phyloP scores from a whole-genome alignment of 2,888 invertebrate genomes.

The Allolobophora icterica region DNA sequence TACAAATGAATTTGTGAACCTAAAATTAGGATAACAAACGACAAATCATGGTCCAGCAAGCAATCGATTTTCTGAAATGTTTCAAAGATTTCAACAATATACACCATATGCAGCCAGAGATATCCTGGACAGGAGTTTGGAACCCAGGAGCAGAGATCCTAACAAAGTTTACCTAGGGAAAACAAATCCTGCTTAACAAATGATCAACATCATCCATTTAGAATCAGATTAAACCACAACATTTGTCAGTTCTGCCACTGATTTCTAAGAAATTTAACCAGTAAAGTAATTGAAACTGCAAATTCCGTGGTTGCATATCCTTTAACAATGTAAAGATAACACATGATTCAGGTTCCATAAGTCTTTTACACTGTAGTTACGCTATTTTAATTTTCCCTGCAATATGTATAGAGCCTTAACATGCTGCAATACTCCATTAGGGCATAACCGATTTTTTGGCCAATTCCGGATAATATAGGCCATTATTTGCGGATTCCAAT shows the following conservation, averaged over 20 bases:
- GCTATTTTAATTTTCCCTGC: no score
- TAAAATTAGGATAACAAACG: background rate
- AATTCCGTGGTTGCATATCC: background rate
- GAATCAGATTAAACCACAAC: background rate
- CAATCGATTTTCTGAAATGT: background rate
- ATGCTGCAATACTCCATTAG: no score
- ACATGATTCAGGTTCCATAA: no score
- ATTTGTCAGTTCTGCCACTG: background rate
- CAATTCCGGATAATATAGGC: no score
- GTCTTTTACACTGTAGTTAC: no score
- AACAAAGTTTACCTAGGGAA: background rate
- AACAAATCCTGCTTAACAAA: background rate
- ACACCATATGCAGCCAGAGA: background rate
- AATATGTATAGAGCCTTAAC: no score
- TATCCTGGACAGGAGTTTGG: no score
- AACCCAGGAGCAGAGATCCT: background rate
- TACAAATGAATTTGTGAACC: background rate
- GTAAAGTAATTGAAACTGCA: background rate
- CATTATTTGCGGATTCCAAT: no score
- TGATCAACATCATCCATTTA: conserved; percentile 1
- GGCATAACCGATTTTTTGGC: no score
- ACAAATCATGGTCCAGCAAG: background rate
- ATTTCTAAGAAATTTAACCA: background rate
- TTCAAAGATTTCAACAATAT: background rate
- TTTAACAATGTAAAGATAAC: no score